Conservation (phyloP, 2,113 vertebrate species). For the Arizona elegans region DNA sequence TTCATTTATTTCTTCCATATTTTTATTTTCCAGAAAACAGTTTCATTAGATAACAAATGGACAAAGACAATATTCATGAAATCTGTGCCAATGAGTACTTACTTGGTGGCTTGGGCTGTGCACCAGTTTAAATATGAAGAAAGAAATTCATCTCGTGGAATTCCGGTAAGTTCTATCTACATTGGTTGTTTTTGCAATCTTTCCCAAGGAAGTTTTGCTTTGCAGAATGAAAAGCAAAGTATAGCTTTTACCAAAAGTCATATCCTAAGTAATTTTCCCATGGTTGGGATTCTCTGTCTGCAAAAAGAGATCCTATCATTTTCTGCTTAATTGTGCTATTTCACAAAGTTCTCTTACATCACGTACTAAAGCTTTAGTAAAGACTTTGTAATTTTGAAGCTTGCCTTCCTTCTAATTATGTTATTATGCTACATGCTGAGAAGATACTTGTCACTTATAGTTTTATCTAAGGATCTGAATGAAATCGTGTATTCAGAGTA, state of each 20-base stretch:
- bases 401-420: accelerated
- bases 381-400: not conserved
- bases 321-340: not conserved
- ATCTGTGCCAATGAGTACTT: slow-evolving; percentile 93
- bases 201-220: not conserved
- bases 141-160: slow-evolving; percentile 61
- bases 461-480: not conserved
- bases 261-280: not conserved
- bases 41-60: slow-evolving; percentile 46
- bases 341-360: not conserved
- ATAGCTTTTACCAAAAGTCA: not conserved
- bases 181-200: not conserved
- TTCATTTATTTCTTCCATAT: not conserved
- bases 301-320: not conserved
- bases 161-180: slow-evolving; percentile 72
- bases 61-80: slow-evolving; percentile 73
- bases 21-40: slow-evolving; percentile 58
- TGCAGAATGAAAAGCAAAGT: not conserved
- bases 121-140: slow-evolving; percentile 75
- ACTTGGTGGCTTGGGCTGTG: slow-evolving; percentile 93
- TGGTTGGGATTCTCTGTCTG: accelerated
- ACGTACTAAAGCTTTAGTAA: slow-evolving; percentile 12
- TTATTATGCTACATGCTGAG: not conserved
- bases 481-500: not conserved
- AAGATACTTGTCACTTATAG: not conserved